A percentile compares a stretch with the other conserved stretches of the same genome.
Evolutionary conservation across 2,888 invertebrate genomes (phyloP).

Genomic region (Resseliella maxima): DNA sequence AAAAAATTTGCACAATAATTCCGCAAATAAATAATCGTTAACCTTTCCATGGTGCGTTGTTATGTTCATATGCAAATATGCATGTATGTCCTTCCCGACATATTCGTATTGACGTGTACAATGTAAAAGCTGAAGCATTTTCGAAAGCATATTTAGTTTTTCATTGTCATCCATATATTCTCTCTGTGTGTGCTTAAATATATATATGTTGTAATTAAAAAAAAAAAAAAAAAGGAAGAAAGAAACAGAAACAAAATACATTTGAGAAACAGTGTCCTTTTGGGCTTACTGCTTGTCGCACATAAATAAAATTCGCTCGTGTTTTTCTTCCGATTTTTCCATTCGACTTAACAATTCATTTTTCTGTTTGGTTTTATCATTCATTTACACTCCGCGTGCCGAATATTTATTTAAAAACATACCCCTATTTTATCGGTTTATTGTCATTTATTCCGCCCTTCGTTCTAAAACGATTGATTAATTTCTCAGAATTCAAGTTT

Average conservation of each 20-base stretch:
- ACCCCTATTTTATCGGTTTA: not conserved
- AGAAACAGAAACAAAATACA: not conserved
- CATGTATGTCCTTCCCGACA: slow-evolving; percentile 22
- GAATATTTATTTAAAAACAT: not conserved
- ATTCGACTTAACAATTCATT: slow-evolving; percentile 13
- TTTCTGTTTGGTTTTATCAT: not conserved
- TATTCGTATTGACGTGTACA: not conserved
- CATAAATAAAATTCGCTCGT: not conserved
- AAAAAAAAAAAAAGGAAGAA: too few relatives aligned
- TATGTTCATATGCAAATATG: not conserved
- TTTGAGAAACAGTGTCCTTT: slow-evolving; percentile 33
- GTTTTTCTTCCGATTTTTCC: not conserved
- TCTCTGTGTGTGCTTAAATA: not conserved
- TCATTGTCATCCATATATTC: not conserved
- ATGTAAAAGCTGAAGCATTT: not conserved
- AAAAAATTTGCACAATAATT: not conserved
- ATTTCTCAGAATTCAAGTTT: not conserved
- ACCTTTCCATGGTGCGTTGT: slow-evolving; percentile 7
- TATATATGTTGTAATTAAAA: too few relatives aligned
- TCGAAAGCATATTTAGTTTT: not conserved
- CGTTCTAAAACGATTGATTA: slow-evolving; percentile 45
- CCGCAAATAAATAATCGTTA: slow-evolving; percentile 15
- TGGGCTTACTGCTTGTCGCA: not conserved
- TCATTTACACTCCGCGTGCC: not conserved
- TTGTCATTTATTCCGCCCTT: not conserved